These are phyloP conservation scores for Ryuthela nishihirai DNA, from an alignment of 2,888 invertebrate species.

Conservation along the genomic window DNA sequence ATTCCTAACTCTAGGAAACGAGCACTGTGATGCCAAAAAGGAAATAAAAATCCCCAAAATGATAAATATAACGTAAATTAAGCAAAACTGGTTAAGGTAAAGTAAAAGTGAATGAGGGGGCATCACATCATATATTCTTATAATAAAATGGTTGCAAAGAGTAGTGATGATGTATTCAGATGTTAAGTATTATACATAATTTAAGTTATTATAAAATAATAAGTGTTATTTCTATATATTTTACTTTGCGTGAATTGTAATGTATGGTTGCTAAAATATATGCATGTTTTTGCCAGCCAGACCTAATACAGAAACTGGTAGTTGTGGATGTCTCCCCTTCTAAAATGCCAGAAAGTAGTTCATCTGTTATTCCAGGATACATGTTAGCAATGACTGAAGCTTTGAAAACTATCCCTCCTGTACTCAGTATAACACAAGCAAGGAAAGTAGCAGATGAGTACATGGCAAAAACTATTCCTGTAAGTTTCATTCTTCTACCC, in stretches of 20 bases:
- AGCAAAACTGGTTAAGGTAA: no score
- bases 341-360: conserved; percentile 44
- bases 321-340: conserved; percentile 70
- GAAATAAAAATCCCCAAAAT: no score
- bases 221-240: background rate
- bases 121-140: conserved; percentile 12
- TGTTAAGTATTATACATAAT: no score
- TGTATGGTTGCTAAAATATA: background rate
- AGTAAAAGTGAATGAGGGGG: background rate
- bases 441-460: conserved; percentile 64
- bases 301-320: conserved; percentile 61
- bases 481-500: no score
- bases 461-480: conserved; percentile 49
- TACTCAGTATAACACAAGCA: conserved; percentile 66
- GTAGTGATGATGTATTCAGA: no score
- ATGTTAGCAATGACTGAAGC: conserved; percentile 57
- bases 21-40: no score
- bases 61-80: no score
- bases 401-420: conserved; percentile 61
- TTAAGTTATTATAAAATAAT: background rate
- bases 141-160: no score
- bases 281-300: conserved; percentile 31
- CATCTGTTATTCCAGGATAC: conserved; percentile 61
- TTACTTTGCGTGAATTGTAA: background rate
- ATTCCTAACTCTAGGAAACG: no score